A percentile compares a stretch with the other conserved stretches of the same genome.
phyloP scores from a whole-genome alignment of 2,797 vertebrate genomes.

The Malacoraja senta region DNA sequence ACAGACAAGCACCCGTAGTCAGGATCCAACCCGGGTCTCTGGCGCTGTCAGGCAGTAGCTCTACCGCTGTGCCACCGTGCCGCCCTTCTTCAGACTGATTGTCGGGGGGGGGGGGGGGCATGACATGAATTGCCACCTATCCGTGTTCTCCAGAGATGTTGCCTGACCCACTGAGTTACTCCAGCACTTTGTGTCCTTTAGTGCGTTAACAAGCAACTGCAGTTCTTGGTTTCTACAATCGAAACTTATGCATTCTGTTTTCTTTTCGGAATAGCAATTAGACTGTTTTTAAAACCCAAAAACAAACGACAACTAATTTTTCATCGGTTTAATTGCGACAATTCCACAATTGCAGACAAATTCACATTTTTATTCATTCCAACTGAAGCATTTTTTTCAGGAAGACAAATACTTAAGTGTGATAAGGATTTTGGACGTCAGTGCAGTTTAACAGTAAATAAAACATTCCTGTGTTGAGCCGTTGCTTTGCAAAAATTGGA shows the following conservation, averaged over 20 bases:
- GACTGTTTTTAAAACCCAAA: background rate
- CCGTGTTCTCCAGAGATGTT: no score
- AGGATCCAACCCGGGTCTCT: no score
- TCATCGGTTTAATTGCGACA: background rate
- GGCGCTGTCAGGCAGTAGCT: no score
- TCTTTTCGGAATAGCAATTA: background rate
- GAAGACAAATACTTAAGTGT: background rate
- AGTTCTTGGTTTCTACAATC: no score
- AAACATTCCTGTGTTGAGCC: background rate
- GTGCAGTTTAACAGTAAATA: slow-evolving; percentile 24
- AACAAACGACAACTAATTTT: background rate
- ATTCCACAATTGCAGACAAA: background rate
- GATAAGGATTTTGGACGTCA: background rate
- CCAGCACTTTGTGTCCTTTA: no score
- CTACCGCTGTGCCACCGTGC: no score
- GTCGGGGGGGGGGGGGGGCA: no score
- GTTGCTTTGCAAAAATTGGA: slow-evolving; percentile 20
- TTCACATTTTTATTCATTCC: background rate
- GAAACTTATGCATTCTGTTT: background rate
- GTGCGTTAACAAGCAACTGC: no score
- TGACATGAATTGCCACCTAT: no score
- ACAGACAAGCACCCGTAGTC: no score
- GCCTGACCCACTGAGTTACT: no score
- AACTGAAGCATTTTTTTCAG: background rate
- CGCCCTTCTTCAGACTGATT: no score